Evolutionary conservation across 2,113 vertebrate species (phyloP), one percentile per base, ranked within the genome.

Genomic region (Oreochromis tanganicae): DNA sequence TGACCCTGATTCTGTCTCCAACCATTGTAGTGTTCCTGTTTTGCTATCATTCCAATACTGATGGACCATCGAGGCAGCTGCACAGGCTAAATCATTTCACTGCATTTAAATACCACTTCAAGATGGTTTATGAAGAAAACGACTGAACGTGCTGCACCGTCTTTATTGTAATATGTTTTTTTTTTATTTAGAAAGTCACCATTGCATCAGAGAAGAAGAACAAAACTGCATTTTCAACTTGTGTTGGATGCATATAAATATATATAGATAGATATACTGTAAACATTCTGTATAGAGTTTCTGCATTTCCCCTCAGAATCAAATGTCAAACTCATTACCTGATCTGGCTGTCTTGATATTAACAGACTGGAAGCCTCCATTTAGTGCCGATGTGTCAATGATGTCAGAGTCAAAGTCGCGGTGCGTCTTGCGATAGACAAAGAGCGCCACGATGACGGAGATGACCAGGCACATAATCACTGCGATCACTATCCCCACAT

Each of bases 391-490:
- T 19, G 98, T 97, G 95, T 99, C 98, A 7, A 98, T 98, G 78
- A 99, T 98, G 84, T 98, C 98, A 0, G 98, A 99, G 89, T 98
- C 97, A 46, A 99, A 99, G 96, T 98, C 98, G 0, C 97, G 97
- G 85, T 99, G 98, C 17, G 98, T 99, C 95, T 99, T 99, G 86
- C 98, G 97, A 82, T 99, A 99, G 32, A 99, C 97, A 13, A 99
- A 98, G 6, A 99, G 96, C 1, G 98, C 97, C 94, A 99, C 97
- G 0, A 94, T 97, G 85, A 98, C 96, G 0, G 97, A 97, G 92
- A 99, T 98, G n/a, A 98, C 97, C 89, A 99, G 96, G 95, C 98
- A 99, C 87, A 99, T 97, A 1, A 98, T 98, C 88, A 99, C 98
- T 0, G 98, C 98, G 4, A 99, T 98, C 88, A 98, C 97, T 1